Evolutionary conservation across 2,888 invertebrate species (phyloP).

Genomic region (Mimumesa dahlbomi): DNA sequence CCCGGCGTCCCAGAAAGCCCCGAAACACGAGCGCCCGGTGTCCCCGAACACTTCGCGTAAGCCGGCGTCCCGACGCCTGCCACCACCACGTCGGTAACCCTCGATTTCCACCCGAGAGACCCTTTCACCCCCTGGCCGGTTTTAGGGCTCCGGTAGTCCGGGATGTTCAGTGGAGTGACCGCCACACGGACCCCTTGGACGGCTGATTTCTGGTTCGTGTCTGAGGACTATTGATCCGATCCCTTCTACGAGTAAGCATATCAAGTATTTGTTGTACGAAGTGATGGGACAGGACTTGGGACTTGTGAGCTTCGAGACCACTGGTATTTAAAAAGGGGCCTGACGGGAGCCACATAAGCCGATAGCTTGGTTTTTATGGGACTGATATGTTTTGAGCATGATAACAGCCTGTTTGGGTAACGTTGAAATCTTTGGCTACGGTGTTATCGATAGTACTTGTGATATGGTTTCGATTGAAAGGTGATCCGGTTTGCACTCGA

Average conservation of each 20-base stretch:
- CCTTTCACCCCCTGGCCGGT: conserved; percentile 10
- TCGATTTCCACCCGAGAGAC: conserved; percentile 14
- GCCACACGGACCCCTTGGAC: conserved; percentile 12
- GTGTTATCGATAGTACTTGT: too few species aligned
- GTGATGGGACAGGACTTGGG: too few species aligned
- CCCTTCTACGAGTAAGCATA: conserved; percentile 49
- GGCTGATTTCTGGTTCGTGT: conserved; percentile 38
- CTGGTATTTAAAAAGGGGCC: too few species aligned
- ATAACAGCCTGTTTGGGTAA: too few species aligned
- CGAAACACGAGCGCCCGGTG: conserved; percentile 57
- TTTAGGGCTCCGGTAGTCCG: conserved; percentile 25
- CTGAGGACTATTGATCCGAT: conserved; percentile 50
- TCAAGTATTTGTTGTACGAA: conserved; percentile 41
- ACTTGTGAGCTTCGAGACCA: too few species aligned
- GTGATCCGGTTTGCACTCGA: too few species aligned
- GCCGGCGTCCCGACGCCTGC: conserved; percentile 21
- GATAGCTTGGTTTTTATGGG: too few species aligned
- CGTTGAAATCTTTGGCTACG: too few species aligned
- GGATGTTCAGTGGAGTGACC: conserved; percentile 43
- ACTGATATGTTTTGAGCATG: too few species aligned
- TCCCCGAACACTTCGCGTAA: conserved; percentile 61
- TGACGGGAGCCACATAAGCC: too few species aligned
- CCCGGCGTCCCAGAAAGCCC: conserved; percentile 54
- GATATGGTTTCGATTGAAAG: too few species aligned
- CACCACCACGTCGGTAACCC: conserved; percentile 41